A percentile compares a stretch with the other conserved stretches of the same genome.
These are phyloP conservation scores for Sinocyclocheilus maitianheensis DNA, from an alignment of 2,113 vertebrate genomes.

Conservation along the genomic window DNA sequence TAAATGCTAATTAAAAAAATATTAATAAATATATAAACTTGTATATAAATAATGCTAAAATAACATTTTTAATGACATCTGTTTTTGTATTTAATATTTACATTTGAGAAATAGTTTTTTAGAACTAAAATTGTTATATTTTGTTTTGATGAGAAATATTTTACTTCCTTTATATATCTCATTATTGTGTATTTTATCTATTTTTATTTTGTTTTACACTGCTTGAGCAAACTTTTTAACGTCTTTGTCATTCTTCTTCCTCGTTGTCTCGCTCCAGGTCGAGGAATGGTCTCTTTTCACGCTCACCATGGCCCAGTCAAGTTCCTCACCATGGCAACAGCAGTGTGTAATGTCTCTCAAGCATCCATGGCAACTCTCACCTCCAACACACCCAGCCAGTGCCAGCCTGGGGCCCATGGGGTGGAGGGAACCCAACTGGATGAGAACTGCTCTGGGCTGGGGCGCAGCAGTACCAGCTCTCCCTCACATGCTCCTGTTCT, in stretches of 20 bases:
- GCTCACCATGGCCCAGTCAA: slow-evolving; percentile 92
- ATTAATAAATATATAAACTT: too few relatives aligned
- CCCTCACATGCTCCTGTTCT: slow-evolving; percentile 68
- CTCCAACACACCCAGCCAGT: slow-evolving; percentile 61
- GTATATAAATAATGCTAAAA: too few relatives aligned
- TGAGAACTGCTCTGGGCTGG: slow-evolving; percentile 80
- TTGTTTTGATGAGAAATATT: too few relatives aligned
- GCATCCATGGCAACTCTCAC: slow-evolving; percentile 65
- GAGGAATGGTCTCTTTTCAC: slow-evolving; percentile 96
- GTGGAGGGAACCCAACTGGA: slow-evolving; percentile 62
- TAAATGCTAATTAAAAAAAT: too few relatives aligned
- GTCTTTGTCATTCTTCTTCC: neutral
- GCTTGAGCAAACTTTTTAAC: neutral
- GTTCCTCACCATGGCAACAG: slow-evolving; percentile 85
- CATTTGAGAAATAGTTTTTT: too few relatives aligned
- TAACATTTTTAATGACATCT: too few relatives aligned
- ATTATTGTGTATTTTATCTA: neutral
- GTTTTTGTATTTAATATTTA: too few relatives aligned
- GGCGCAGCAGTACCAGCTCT: slow-evolving; percentile 71
- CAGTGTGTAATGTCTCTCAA: slow-evolving; percentile 69
- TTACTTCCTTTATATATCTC: too few relatives aligned
- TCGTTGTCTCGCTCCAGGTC: slow-evolving; percentile 72
- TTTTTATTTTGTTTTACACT: neutral
- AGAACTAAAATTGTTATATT: too few relatives aligned
- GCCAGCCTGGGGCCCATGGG: slow-evolving; percentile 63